These are phyloP conservation scores for Harlomillsia oculata DNA, from an alignment of 1,140 invertebrate genomes.

Conservation along the genomic window DNA sequence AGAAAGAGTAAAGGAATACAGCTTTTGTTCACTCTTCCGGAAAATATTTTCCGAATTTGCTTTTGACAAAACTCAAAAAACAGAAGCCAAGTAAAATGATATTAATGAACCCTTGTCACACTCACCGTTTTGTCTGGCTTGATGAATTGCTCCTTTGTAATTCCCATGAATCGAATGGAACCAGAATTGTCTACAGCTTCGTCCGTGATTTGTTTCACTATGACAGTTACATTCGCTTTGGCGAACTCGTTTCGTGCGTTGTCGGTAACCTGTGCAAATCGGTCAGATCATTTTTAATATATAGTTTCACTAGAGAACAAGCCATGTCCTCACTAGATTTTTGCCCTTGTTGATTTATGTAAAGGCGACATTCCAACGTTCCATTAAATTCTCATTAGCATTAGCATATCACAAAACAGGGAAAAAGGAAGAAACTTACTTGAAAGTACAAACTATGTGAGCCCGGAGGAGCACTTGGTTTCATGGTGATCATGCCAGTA, in stretches of 20 bases:
- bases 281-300: background rate
- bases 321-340: no score
- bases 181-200: conserved; percentile 82
- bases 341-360: background rate
- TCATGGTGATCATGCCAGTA: conserved; percentile 76
- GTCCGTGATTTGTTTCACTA: conserved; percentile 72
- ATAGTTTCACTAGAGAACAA: no score
- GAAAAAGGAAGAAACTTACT: conserved; percentile 44
- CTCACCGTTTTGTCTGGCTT: conserved; percentile 40
- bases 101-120: no score
- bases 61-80: no score
- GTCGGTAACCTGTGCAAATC: conserved; percentile 13
- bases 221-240: conserved; percentile 73
- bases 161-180: conserved; percentile 70
- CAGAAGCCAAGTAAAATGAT: no score
- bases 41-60: no score
- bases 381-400: background rate
- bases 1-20: no score
- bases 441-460: conserved; percentile 59
- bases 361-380: background rate
- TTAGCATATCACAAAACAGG: conserved; percentile 27
- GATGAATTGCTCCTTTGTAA: conserved; percentile 76
- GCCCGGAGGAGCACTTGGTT: conserved; percentile 55
- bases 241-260: conserved; percentile 45
- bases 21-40: no score